Percentiles rank a stretch among this genome's conserved stretches.
These are phyloP conservation scores for Zootoca vivipara DNA, from an alignment of 2,113 vertebrate genomes.

Conservation along the genomic window DNA sequence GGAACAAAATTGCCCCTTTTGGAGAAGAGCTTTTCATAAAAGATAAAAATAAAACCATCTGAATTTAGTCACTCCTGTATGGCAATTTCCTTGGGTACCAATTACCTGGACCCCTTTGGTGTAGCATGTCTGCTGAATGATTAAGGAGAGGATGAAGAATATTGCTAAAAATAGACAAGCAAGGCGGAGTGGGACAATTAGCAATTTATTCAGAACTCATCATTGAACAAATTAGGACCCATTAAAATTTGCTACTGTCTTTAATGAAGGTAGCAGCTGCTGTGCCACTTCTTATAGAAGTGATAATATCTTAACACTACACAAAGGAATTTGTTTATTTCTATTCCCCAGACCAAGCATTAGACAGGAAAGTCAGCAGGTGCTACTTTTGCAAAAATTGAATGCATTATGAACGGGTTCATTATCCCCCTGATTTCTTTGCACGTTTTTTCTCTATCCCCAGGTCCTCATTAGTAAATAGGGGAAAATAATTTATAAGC, in stretches of 20 bases:
- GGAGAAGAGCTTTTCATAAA: slow-evolving; percentile 6
- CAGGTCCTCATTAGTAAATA: slow-evolving; percentile 64
- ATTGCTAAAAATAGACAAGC: slow-evolving; percentile 47
- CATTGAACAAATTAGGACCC: slow-evolving; percentile 55
- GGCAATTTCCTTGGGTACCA: neutral
- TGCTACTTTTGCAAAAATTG: slow-evolving; percentile 50
- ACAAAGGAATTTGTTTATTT: slow-evolving; percentile 43
- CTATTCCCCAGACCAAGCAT: slow-evolving; percentile 9
- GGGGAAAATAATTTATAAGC: slow-evolving; percentile 46
- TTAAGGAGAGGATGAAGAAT: slow-evolving; percentile 38
- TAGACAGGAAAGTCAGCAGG: slow-evolving; percentile 23
- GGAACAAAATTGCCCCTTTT: neutral
- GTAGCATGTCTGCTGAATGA: slow-evolving; percentile 22
- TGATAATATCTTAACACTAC: slow-evolving; percentile 26
- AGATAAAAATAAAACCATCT: slow-evolving; percentile 13
- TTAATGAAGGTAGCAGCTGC: slow-evolving; percentile 57
- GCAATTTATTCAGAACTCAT: slow-evolving; percentile 51
- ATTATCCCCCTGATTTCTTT: slow-evolving; percentile 41
- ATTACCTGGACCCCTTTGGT: slow-evolving; percentile 22
- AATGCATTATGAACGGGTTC: slow-evolving; percentile 33
- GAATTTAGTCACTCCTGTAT: slow-evolving; percentile 20
- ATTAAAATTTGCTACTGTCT: slow-evolving; percentile 57
- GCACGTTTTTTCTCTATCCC: slow-evolving; percentile 39
- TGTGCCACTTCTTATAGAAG: slow-evolving; percentile 38
- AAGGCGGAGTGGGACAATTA: slow-evolving; percentile 46